Evolutionary conservation across 1,140 invertebrate genomes (phyloP).

Genomic region (Stenopsyche tienmushanensis): DNA sequence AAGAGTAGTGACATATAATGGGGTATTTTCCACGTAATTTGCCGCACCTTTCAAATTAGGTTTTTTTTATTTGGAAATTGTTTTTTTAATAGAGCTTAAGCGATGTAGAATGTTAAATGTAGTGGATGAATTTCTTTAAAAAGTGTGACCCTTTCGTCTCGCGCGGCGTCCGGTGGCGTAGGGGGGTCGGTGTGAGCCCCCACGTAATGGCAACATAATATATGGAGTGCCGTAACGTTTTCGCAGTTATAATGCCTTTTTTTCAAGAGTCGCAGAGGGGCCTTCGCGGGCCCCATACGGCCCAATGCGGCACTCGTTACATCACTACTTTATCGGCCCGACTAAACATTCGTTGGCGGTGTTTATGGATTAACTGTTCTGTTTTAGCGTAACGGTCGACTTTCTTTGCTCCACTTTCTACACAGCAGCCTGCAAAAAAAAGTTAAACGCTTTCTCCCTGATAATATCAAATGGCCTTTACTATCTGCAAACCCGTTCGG

Average conservation of each 20-base stretch:
- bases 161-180: too few species aligned
- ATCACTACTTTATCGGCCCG: slow-evolving; percentile 38
- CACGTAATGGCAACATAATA: background rate
- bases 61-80: too few species aligned
- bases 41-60: too few species aligned
- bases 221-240: slow-evolving; percentile 10
- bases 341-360: slow-evolving; percentile 37
- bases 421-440: slow-evolving; percentile 28
- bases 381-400: slow-evolving; percentile 29
- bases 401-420: slow-evolving; percentile 29
- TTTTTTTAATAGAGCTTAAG: too few species aligned
- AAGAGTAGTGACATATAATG: too few species aligned
- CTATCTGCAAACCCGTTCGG: slow-evolving; percentile 24
- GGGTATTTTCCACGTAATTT: too few species aligned
- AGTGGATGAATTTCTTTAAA: too few species aligned
- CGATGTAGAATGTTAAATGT: too few species aligned
- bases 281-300: background rate
- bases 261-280: background rate
- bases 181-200: too few species aligned
- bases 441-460: slow-evolving; percentile 29
- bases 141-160: too few species aligned
- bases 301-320: slow-evolving; percentile 30
- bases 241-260: slow-evolving; percentile 9
- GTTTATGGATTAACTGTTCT: slow-evolving; percentile 40
- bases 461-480: slow-evolving; percentile 34